Evolutionary conservation across 2,113 vertebrate species (phyloP).

Genomic region (Ciconia boyciana): DNA sequence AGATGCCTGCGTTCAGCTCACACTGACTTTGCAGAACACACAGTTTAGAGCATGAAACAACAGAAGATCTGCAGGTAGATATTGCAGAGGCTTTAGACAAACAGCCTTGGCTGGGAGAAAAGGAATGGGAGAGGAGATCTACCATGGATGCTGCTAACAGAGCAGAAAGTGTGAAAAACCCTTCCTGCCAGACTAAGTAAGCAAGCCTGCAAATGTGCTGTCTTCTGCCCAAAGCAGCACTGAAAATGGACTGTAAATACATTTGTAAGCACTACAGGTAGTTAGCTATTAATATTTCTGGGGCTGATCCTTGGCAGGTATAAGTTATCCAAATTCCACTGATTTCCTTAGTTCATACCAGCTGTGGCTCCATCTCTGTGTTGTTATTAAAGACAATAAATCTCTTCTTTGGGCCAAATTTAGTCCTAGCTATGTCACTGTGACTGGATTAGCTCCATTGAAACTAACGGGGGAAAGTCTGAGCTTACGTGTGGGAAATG

Average conservation of each 20-base stretch:
- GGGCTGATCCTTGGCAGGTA: not conserved
- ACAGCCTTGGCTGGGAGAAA: not conserved
- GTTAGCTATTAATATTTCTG: conserved; percentile 9
- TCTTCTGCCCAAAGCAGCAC: not conserved
- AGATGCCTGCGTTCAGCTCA: not conserved
- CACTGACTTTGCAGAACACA: not conserved
- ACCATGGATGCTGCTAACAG: not conserved
- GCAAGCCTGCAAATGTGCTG: not conserved
- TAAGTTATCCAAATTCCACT: not conserved
- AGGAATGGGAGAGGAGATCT: not conserved
- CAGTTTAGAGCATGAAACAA: not conserved
- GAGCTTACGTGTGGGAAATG: not conserved
- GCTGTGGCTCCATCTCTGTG: not conserved
- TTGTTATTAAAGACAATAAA: conserved; percentile 2
- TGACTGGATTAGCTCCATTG: not conserved
- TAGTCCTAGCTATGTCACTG: not conserved
- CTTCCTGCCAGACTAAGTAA: not conserved
- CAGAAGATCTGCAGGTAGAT: not conserved
- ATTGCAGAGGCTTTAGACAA: not conserved
- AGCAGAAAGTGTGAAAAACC: conserved; percentile 18
- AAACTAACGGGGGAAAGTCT: not conserved
- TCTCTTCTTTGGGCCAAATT: conserved; percentile 10
- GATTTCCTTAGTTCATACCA: not conserved
- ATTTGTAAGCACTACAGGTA: conserved; percentile 41
- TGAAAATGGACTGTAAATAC: not conserved